Evolutionary conservation across 2,797 vertebrate genomes (phyloP), one percentile per base, ranked within the genome.

Genomic region (Sciurus vulgaris): DNA sequence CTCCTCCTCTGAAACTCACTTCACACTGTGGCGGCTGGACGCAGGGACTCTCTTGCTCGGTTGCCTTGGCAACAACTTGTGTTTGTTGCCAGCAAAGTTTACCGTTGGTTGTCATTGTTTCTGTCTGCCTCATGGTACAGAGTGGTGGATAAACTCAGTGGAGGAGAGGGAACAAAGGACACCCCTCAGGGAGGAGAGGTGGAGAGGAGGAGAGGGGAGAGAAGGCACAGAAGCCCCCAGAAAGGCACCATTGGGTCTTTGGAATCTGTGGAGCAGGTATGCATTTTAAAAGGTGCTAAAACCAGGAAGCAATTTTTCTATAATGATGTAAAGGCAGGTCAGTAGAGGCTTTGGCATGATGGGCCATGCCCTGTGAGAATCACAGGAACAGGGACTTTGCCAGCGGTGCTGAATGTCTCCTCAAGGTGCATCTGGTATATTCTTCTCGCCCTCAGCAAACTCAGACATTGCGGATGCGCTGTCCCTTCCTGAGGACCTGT

Each of bases 1-100:
- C 89, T 8, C 1, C 38, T 96, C 63, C 70, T 89, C 83, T 72
- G 91, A 79, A 97, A 79, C 86, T 97, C 91, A 84, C 93, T 93
- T 94, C 87, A 44, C 94, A 65, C 91, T 41, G 38, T 12, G n/a
- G 88, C 1, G 61, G 82, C 47, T 92, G 74, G 30, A 94, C 90
- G 74, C 47, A 14, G 81, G 92, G 3, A 33, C 83, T 82, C 85
- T 91, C 89, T 87, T 89, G 93, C 73, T 73, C 35, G 0, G 89
- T 98, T 98, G 92, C 98, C 98, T 96, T 96, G 98, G 97, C 96
- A 98, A 98, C 98, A 70, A 61, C 89, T 93, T 97, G 95, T 79
- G 92, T 94, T 87, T 51, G 86, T 96, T 49, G 2, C 33, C 30
- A 76, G 72, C 49, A 30, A 65, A 41, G 47, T 81, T 88, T 79